Base-by-base conservation (phyloP, 2,113 vertebrate species). In the Sceloporus tristichus region DNA sequence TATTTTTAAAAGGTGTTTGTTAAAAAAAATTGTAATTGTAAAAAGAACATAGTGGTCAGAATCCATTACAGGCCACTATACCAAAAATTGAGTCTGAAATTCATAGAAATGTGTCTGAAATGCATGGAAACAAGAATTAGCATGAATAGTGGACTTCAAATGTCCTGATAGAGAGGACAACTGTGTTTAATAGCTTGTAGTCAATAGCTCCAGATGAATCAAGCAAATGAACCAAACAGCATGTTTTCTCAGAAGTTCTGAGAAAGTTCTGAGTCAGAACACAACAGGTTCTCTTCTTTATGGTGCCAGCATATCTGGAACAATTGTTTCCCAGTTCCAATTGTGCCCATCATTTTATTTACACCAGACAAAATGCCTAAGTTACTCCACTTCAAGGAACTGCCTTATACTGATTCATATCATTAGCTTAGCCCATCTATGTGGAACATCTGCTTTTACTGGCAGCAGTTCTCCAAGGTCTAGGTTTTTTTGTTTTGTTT, bases 71-170 rank as follows among this genome's bases (percentile, higher is more conserved):
- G 29, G 23, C 21, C 34, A 34, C 7, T 23, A 10, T 5, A 40
- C 21, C 62, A 42, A 66, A 38, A 38, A 81, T 9, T 65, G 10
- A 25, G 14, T 82, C 7, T 65, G 79, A 21, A 38, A 34, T 34
- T 34, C 34, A 34, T 34, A 34, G 34, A 34, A 34, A 34, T 34
- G 34, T 34, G 34, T 34, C 34, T 34, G 34, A 34, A 34, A 34
- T 40, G 66, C 80, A 82, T 65, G 80, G 65, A 66, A 66, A 23
- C 34, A 82, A 14, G 34, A 82, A 82, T 80, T 80, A 65, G 34
- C 19, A 34, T n/a, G 3, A 40, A 62, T 9, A 8, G 79, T 25
- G 38, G 25, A 9, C 38, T 65, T 40, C 80, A 66, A 27, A 25
- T 25, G 7, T 2, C 13, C 27, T 79, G 77, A 40, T 40, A 40